Percentiles rank a stretch among this genome's conserved stretches.
These are phyloP conservation scores for Percopsis omiscomaycus DNA, from an alignment of 2,797 vertebrate genomes.

Conservation along the genomic window DNA sequence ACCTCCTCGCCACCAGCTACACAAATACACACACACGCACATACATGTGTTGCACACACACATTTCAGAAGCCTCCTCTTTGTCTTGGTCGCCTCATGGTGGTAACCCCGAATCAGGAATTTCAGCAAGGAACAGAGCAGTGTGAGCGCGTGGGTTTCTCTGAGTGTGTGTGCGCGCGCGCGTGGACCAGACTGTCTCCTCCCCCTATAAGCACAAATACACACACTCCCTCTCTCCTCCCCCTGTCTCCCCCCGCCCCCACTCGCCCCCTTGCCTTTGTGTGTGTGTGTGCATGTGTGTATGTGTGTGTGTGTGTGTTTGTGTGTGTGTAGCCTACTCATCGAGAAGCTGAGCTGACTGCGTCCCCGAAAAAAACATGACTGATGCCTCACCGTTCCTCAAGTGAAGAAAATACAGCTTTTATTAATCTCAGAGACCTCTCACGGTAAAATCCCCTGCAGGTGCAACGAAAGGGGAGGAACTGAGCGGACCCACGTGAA, in stretches of 20 bases:
- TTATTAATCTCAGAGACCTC: neutral
- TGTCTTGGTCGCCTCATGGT: constrained; percentile 58
- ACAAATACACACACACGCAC: constrained; percentile 14
- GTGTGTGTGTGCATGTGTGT: constrained; percentile 63
- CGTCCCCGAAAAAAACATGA: constrained; percentile 50
- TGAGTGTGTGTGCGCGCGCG: constrained; percentile 39
- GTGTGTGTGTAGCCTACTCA: constrained; percentile 67
- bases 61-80: constrained; percentile 53
- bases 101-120: constrained; percentile 66
- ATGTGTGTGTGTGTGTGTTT: constrained; percentile 27
- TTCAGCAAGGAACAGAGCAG: constrained; percentile 30
- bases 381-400: constrained; percentile 34
- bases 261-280: constrained; percentile 67
- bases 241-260: constrained; percentile 37
- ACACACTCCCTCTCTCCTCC: constrained; percentile 36
- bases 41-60: constrained; percentile 6
- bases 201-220: constrained; percentile 42
- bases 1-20: constrained; percentile 28
- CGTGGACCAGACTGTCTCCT: constrained; percentile 64
- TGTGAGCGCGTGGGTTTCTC: constrained; percentile 28
- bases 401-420: constrained; percentile 22
- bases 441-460: constrained; percentile 4
- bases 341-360: constrained; percentile 42
- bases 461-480: constrained; percentile 32
- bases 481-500: constrained; percentile 55